Evolutionary conservation across 2,113 vertebrate species (phyloP).

Genomic region (Pelvicachromis taeniatus): DNA sequence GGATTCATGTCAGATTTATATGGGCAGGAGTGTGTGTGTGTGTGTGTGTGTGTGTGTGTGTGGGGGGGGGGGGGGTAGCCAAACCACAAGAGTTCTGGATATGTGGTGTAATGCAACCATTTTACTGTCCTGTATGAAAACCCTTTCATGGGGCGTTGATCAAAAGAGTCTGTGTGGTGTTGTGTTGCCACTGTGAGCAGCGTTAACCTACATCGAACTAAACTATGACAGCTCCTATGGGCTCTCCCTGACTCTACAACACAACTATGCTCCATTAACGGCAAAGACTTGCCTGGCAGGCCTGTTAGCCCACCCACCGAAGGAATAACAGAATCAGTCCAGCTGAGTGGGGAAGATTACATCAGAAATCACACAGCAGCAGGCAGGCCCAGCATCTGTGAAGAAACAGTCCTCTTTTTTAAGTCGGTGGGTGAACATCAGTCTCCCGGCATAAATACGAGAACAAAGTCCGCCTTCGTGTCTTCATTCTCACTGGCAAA

Average conservation of each 20-base stretch:
- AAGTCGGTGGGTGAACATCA: neutral
- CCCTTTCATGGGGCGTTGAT: neutral
- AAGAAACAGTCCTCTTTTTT: neutral
- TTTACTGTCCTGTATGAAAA: neutral
- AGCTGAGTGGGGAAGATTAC: slow-evolving; percentile 2
- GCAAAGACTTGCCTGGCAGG: neutral
- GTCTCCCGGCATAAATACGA: neutral
- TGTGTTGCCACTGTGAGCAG: neutral
- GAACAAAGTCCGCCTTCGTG: neutral
- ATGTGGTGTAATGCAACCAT: neutral
- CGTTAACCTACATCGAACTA: slow-evolving; percentile 45
- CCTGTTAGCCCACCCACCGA: neutral
- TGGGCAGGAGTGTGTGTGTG: neutral
- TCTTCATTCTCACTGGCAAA: neutral
- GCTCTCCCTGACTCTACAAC: neutral
- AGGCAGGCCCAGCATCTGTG: neutral
- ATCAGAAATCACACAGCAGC: neutral
- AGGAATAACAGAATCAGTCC: neutral
- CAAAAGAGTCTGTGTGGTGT: neutral
- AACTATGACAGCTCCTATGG: slow-evolving; percentile 52
- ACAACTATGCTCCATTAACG: slow-evolving; percentile 17
- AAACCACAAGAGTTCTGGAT: neutral
- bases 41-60: too few species aligned
- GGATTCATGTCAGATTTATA: neutral
- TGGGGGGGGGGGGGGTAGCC: neutral